Base-by-base conservation (phyloP, 2,113 vertebrate species). In the Ochotona princeps region DNA sequence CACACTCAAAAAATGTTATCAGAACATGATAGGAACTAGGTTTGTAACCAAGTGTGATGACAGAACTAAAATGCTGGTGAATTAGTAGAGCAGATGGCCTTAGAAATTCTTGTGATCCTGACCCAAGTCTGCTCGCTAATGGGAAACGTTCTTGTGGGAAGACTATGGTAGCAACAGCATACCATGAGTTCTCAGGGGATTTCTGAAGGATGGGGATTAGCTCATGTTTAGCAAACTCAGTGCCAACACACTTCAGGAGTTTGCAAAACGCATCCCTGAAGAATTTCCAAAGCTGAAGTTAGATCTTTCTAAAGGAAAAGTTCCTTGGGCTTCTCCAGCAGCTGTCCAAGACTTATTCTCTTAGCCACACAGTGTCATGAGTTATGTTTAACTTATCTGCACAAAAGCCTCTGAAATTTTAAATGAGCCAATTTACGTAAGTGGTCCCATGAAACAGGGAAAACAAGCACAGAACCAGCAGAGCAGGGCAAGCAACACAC, bases 91-190 rank as follows among this genome's bases (percentile, higher is more conserved):
- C 30, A n/a, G 10, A 69, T 1, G 87, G 32, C 3, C 25, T 35
- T 17, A 18, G 32, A 60, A n/a, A 44, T 44, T 35, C 38, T 57
- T 92, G 32, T 38, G 61, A 69, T 7, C 35, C 91, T 75, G 35
- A 18, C 32, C 23, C 74, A 91, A 63, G 20, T 17, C 2, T 21
- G 15, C n/a, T 67, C 35, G 85, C 79, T 67, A 44, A 44, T 44
- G 38, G 30, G 49, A 26, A 30, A 73, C 47, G 26, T 57, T 57
- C 30, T 35, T 82, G 26, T 83, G 30, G 89, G 49, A 85, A 86
- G 14, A 63, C n/a, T 13, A 15, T 44, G 38, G 38, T 44, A 20
- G 15, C 30, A 44, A 7, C 0, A 0, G 7, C 3, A 5, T 26
- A 21, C 11, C 47, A n/a, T 69, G 51, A 47, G n/a, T 67, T 54